Evolutionary conservation across 1,140 invertebrate genomes (phyloP).

Genomic region (Monomorium pharaonis): DNA sequence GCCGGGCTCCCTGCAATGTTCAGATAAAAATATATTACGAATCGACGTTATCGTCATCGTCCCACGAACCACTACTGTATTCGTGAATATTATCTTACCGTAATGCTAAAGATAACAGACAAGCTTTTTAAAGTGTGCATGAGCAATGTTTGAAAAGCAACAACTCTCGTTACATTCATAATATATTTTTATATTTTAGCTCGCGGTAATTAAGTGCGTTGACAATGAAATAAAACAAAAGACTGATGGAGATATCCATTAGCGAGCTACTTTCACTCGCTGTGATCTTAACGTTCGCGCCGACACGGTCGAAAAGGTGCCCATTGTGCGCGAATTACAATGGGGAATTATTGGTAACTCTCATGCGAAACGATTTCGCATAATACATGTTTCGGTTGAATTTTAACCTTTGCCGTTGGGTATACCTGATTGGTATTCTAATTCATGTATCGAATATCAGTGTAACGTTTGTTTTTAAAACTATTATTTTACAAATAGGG

Average conservation of each 20-base stretch:
- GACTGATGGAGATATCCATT: constrained; percentile 37
- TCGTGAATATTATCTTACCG: not conserved
- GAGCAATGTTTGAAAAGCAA: not conserved
- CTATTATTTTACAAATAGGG: not conserved
- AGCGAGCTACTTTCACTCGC: constrained; percentile 62
- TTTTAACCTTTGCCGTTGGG: constrained; percentile 26
- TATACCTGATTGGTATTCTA: not conserved
- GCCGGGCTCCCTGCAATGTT: not conserved
- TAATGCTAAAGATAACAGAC: constrained; percentile 2
- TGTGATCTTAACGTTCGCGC: constrained; percentile 39
- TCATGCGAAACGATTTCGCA: constrained; percentile 49
- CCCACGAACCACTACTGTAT: not conserved
- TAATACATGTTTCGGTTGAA: constrained; percentile 27
- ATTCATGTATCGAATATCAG: not conserved
- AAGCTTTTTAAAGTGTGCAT: not conserved
- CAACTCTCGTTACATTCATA: not conserved
- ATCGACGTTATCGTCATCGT: not conserved
- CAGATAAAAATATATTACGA: not conserved
- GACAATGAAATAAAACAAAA: constrained; percentile 38
- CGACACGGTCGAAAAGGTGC: constrained; percentile 60
- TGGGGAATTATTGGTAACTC: constrained; percentile 38
- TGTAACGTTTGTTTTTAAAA: not conserved
- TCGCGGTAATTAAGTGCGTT: constrained; percentile 29
- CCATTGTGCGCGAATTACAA: constrained; percentile 64
- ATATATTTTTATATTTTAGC: not conserved